Conservation (phyloP, 2,888 invertebrate species). For the Galeruca laticollis region DNA sequence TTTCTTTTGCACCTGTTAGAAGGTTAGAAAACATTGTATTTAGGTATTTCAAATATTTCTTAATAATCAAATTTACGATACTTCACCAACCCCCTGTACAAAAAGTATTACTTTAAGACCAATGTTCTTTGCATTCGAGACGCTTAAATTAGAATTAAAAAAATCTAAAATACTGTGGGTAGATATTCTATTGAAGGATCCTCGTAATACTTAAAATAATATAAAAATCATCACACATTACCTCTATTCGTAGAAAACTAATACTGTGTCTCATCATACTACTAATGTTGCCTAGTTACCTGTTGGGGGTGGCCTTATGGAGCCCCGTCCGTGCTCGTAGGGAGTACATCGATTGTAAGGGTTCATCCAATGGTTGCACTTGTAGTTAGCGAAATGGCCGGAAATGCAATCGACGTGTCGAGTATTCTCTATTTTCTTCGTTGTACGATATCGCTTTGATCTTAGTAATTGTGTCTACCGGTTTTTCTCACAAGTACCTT, state of each 20-base stretch:
- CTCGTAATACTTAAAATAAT: background rate
- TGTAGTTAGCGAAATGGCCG: conserved; percentile 56
- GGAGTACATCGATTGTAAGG: conserved; percentile 48
- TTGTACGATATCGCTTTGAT: conserved; percentile 7
- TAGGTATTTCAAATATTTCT: too few species aligned
- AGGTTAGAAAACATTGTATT: too few species aligned
- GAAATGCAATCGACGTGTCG: conserved; percentile 53
- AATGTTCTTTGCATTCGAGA: background rate
- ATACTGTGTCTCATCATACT: conserved; percentile 7
- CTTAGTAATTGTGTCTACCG: conserved; percentile 12
- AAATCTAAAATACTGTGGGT: background rate
- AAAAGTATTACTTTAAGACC: too few species aligned
- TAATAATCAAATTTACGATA: too few species aligned
- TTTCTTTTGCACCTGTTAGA: too few species aligned
- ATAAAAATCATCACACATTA: too few species aligned
- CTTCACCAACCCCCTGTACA: too few species aligned
- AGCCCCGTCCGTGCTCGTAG: conserved; percentile 26
- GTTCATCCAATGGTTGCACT: conserved; percentile 51
- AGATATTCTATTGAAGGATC: background rate
- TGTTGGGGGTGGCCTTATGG: conserved; percentile 45
- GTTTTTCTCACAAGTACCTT: background rate
- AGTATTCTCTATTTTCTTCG: conserved; percentile 19
- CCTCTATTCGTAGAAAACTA: background rate
- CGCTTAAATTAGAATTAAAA: too few species aligned
- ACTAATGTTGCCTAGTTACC: conserved; percentile 54